These are phyloP conservation scores for Argya squamiceps DNA, from an alignment of 2,797 vertebrate genomes.

Conservation along the genomic window DNA sequence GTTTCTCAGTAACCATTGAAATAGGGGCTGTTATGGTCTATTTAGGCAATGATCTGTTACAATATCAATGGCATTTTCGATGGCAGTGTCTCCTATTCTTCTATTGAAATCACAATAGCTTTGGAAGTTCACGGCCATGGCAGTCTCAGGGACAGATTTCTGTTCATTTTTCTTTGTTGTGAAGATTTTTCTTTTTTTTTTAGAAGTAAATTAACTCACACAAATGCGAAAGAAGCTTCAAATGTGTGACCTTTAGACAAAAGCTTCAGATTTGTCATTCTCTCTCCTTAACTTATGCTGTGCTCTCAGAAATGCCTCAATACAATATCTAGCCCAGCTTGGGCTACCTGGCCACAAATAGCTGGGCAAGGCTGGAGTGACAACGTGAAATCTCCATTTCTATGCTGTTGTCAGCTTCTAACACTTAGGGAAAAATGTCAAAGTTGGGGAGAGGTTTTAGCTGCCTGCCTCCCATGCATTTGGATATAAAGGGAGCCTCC, in stretches of 20 bases:
- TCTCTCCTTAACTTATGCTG: not conserved
- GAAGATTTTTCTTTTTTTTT: slow-evolving; percentile 30
- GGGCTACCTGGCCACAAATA: slow-evolving; percentile 63
- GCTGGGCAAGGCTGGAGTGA: slow-evolving; percentile 31
- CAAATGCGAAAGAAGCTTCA: slow-evolving; percentile 52
- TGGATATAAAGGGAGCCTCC: slow-evolving; percentile 10
- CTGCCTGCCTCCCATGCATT: slow-evolving; percentile 22
- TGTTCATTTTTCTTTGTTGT: slow-evolving; percentile 68
- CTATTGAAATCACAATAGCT: slow-evolving; percentile 65
- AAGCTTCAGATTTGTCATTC: slow-evolving; percentile 62
- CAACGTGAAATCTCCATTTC: slow-evolving; percentile 62
- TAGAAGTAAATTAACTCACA: slow-evolving; percentile 61
- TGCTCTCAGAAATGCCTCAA: not conserved
- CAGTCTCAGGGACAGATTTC: slow-evolving; percentile 56
- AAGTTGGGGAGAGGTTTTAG: slow-evolving; percentile 13
- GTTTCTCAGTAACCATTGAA: slow-evolving; percentile 63
- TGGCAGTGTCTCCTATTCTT: slow-evolving; percentile 65
- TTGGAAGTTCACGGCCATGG: slow-evolving; percentile 61
- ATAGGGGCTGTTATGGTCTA: slow-evolving; percentile 60
- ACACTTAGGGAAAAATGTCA: not conserved
- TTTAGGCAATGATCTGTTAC: slow-evolving; percentile 68
- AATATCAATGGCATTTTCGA: slow-evolving; percentile 67
- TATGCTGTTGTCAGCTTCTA: slow-evolving; percentile 59
- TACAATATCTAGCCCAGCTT: slow-evolving; percentile 20
- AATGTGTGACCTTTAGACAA: slow-evolving; percentile 68